Percentiles rank a stretch among this genome's conserved stretches.
Evolutionary conservation across 2,113 vertebrate species (phyloP).

Genomic region (Toxostoma redivivum): DNA sequence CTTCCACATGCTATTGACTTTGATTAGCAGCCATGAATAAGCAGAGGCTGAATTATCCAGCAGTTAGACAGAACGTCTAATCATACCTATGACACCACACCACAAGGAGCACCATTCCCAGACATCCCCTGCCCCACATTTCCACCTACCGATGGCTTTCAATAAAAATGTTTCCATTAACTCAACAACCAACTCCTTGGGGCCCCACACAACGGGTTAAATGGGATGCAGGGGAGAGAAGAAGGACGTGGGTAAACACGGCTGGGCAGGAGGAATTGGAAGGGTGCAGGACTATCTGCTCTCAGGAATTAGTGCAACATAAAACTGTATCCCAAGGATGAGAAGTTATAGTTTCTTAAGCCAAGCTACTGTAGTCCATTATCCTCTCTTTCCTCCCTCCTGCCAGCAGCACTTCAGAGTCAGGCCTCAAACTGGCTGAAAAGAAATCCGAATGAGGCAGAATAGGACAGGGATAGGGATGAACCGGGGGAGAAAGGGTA

Average conservation of each 20-base stretch:
- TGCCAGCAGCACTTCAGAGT: background rate
- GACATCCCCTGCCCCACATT: background rate
- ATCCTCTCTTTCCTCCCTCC: background rate
- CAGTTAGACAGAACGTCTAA: background rate
- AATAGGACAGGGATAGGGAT: background rate
- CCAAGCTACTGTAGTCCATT: background rate
- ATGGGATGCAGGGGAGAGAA: background rate
- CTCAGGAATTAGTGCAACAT: background rate
- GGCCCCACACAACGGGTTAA: background rate
- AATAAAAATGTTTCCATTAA: background rate
- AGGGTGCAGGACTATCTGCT: background rate
- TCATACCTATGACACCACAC: background rate
- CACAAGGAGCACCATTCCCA: background rate
- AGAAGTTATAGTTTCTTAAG: background rate
- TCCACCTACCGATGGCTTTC: background rate
- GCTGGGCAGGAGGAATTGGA: background rate
- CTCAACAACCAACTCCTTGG: background rate
- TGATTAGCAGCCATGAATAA: background rate
- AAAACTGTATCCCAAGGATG: background rate
- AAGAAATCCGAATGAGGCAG: background rate
- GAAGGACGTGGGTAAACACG: background rate
- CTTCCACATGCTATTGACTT: background rate
- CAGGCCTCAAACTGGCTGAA: background rate
- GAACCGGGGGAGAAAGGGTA: rapidly evolving
- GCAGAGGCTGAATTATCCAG: background rate